Conservation (phyloP, 2,113 vertebrate genomes). For the Excalfactoria chinensis region DNA sequence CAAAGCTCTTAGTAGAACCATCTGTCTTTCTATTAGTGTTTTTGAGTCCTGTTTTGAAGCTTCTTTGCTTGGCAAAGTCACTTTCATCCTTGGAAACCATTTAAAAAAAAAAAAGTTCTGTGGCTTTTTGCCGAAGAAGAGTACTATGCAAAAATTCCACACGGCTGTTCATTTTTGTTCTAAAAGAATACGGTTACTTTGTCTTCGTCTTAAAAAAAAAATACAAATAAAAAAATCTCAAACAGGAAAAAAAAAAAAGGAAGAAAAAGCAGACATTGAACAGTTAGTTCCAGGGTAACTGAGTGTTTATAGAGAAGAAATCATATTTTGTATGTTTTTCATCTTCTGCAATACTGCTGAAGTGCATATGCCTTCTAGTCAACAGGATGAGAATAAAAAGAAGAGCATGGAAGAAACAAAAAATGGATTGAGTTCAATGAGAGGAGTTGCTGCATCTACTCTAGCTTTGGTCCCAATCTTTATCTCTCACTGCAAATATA, state of each 20-base stretch:
- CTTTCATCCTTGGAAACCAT: conserved; percentile 95
- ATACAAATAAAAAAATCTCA: background rate
- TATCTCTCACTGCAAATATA: background rate
- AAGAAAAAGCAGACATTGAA: conserved; percentile 39
- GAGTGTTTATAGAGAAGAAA: background rate
- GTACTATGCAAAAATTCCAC: conserved; percentile 84
- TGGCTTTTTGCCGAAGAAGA: conserved; percentile 91
- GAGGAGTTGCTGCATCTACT: background rate
- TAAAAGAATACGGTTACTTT: conserved; percentile 79
- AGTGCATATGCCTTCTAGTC: background rate
- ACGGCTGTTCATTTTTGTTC: conserved; percentile 91
- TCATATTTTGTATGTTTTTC: background rate
- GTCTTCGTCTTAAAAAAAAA: conserved; percentile 75
- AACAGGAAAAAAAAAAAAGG: background rate
- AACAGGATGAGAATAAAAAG: background rate
- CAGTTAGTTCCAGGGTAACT: background rate
- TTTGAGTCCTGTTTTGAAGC: conserved; percentile 90
- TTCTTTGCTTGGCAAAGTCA: conserved; percentile 94
- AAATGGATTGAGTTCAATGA: background rate
- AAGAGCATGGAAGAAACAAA: background rate
- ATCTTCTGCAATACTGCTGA: background rate
- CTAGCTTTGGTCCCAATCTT: background rate
- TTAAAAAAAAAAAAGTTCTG: conserved; percentile 85
- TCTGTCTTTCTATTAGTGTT: conserved; percentile 97
- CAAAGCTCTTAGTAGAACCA: conserved; percentile 92